A percentile compares a stretch with the other conserved stretches of the same genome.
These are phyloP conservation scores for Gadopsis bispinosus DNA, from an alignment of 2,797 vertebrate genomes.

Conservation along the genomic window DNA sequence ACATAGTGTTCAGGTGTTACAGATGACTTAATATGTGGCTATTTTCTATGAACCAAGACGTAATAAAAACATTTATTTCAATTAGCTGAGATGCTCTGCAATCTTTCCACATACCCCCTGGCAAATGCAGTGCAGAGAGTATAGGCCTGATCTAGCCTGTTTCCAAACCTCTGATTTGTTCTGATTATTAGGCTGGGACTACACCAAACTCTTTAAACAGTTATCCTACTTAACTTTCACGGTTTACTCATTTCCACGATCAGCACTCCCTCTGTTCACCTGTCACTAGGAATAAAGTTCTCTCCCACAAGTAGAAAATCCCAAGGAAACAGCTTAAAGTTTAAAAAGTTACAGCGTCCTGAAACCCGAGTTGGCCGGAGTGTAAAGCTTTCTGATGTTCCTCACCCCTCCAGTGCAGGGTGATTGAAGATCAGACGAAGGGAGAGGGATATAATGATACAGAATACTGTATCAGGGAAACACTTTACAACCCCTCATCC, in stretches of 20 bases:
- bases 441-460: conserved; percentile 56
- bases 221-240: conserved; percentile 37
- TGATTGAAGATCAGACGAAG: conserved; percentile 70
- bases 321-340: conserved; percentile 65
- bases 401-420: conserved; percentile 49
- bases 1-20: neutral
- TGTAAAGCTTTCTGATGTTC: conserved; percentile 65
- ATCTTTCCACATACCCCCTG: neutral
- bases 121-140: neutral
- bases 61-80: neutral
- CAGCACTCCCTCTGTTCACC: conserved; percentile 65
- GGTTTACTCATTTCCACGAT: conserved; percentile 35
- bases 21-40: neutral
- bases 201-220: conserved; percentile 21
- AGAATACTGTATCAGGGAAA: conserved; percentile 67
- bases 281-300: conserved; percentile 67
- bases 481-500: conserved; percentile 62
- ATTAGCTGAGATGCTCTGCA: neutral
- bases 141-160: neutral
- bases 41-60: neutral
- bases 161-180: neutral
- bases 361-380: conserved; percentile 68
- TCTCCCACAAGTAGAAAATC: conserved; percentile 58
- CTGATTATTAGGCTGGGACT: neutral
- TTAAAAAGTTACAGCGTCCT: conserved; percentile 75